phyloP scores from a whole-genome alignment of 2,113 vertebrate genomes.

The Oreotrochilus melanogaster region DNA sequence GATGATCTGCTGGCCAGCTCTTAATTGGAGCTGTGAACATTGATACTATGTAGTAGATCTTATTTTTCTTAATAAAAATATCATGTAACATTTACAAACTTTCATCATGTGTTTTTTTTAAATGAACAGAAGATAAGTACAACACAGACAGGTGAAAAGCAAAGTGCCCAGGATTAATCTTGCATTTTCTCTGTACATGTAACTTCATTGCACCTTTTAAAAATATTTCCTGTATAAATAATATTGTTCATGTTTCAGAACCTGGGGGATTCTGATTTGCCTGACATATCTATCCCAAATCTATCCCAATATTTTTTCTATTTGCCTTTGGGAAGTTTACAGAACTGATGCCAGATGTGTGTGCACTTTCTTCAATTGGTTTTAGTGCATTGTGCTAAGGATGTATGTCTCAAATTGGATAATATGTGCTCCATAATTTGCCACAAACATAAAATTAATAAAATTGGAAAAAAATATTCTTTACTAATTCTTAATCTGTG shows the following conservation, averaged over 20 bases:
- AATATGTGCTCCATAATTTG: background rate
- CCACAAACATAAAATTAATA: background rate
- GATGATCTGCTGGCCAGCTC: background rate
- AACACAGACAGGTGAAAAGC: background rate
- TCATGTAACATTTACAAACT: background rate
- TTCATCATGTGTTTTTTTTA: background rate
- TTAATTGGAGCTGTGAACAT: background rate
- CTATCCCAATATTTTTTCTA: background rate
- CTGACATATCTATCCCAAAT: background rate
- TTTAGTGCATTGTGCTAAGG: background rate
- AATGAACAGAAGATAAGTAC: background rate
- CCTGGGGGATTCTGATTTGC: background rate
- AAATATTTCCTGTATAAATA: background rate
- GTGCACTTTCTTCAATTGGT: background rate
- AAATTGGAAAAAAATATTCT: background rate
- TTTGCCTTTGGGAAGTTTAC: background rate
- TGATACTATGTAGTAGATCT: background rate
- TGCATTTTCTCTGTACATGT: background rate
- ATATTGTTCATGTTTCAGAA: background rate
- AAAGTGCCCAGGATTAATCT: background rate
- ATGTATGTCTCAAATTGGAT: background rate
- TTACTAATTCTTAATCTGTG: background rate
- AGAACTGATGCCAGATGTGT: background rate
- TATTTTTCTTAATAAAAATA: background rate
- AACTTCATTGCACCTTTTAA: background rate